Conservation (phyloP, 2,888 invertebrate species). For the Odontomyia ornata region DNA sequence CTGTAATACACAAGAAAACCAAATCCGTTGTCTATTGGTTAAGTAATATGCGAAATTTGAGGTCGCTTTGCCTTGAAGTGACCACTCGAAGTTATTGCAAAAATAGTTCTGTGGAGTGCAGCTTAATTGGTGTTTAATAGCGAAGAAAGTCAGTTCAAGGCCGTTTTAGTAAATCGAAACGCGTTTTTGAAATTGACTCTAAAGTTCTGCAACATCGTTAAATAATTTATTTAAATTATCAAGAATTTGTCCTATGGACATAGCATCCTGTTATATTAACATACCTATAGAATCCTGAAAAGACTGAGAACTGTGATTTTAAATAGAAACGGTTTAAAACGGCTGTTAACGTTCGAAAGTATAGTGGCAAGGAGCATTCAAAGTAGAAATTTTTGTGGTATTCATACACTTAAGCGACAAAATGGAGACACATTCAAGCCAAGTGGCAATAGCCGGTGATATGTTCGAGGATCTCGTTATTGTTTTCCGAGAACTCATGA, state of each 20-base stretch:
- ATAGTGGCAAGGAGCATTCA: neutral
- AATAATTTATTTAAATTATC: neutral
- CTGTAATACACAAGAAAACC: neutral
- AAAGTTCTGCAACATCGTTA: neutral
- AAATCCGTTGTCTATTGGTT: neutral
- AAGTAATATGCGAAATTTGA: neutral
- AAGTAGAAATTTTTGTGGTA: too few relatives aligned
- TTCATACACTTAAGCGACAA: slow-evolving; percentile 45
- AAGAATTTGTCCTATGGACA: slow-evolving; percentile 34
- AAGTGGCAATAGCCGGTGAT: slow-evolving; percentile 72
- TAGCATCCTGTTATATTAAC: neutral
- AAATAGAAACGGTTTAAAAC: slow-evolving; percentile 13
- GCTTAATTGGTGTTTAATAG: slow-evolving; percentile 11
- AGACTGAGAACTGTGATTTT: slow-evolving; percentile 49
- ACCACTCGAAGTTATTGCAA: slow-evolving; percentile 2
- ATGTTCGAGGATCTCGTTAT: slow-evolving; percentile 78
- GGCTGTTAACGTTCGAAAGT: neutral
- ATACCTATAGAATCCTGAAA: slow-evolving; percentile 12
- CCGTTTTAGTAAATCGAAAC: slow-evolving; percentile 13
- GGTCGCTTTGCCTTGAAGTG: slow-evolving; percentile 24
- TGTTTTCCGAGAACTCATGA: slow-evolving; percentile 74
- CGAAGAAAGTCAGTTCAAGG: slow-evolving; percentile 3
- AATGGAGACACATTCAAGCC: slow-evolving; percentile 65
- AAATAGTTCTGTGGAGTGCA: slow-evolving; percentile 12
- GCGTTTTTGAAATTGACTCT: neutral